Conservation (phyloP, 2,888 invertebrate genomes). For the Amphipoea oculea region DNA sequence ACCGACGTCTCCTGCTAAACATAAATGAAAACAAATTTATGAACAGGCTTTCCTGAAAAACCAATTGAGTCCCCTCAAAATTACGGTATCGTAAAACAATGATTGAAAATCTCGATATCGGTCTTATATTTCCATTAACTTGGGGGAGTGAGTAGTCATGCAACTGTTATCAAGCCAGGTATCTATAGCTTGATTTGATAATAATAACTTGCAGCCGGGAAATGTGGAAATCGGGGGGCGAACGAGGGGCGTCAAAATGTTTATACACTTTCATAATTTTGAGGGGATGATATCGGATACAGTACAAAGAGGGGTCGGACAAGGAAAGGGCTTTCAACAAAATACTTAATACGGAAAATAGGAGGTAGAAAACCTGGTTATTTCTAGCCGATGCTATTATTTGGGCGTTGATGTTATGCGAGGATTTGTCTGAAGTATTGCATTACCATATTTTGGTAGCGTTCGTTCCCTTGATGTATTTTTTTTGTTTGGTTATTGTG, state of each 20-base stretch:
- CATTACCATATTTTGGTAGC: constrained; percentile 72
- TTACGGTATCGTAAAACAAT: constrained; percentile 88
- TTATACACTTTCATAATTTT: constrained; percentile 90
- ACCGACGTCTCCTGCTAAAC: constrained; percentile 7
- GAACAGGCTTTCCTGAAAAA: constrained; percentile 66
- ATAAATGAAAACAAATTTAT: constrained; percentile 60
- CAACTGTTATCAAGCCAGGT: constrained; percentile 85
- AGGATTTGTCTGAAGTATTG: constrained; percentile 73
- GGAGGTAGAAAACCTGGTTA: constrained; percentile 85
- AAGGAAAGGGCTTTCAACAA: constrained; percentile 85
- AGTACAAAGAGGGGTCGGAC: constrained; percentile 81
- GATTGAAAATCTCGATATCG: constrained; percentile 84
- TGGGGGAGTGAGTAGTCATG: constrained; percentile 81
- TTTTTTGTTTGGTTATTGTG: constrained; percentile 35
- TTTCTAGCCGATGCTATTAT: constrained; percentile 78
- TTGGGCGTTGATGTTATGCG: constrained; percentile 71
- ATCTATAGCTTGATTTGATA: constrained; percentile 90
- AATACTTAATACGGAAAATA: constrained; percentile 88
- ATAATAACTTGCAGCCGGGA: constrained; percentile 87
- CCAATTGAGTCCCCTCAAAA: constrained; percentile 72
- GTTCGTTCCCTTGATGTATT: constrained; percentile 43
- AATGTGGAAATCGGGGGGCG: constrained; percentile 86
- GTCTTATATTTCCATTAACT: constrained; percentile 86
- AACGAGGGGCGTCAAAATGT: constrained; percentile 88
- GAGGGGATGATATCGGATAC: constrained; percentile 88